Evolutionary conservation across 2,113 vertebrate species (phyloP).

Genomic region (Pachycephala philippinensis): DNA sequence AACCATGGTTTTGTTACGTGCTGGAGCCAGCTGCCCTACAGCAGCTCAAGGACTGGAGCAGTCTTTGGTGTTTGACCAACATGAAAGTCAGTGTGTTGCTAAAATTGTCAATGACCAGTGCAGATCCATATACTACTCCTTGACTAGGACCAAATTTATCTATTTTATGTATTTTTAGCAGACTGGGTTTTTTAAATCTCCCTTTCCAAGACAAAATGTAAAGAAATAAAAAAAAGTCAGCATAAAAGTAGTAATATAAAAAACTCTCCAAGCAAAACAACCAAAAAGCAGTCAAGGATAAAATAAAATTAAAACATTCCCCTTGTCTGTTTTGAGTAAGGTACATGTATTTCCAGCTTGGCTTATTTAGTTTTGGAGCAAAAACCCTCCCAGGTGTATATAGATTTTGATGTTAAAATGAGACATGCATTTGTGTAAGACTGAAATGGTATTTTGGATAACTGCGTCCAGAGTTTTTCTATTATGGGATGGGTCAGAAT

Average conservation of each 20-base stretch:
- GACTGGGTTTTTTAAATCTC: neutral
- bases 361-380: neutral
- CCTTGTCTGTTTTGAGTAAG: neutral
- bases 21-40: conserved; percentile 31
- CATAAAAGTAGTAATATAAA: neutral
- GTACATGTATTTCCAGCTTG: neutral
- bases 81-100: neutral
- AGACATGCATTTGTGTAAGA: neutral
- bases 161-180: neutral
- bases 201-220: neutral
- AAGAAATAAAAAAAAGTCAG: neutral
- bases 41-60: conserved; percentile 21
- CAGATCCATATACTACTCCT: neutral
- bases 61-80: neutral
- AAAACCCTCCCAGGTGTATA: neutral
- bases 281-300: neutral
- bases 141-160: neutral
- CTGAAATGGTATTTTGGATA: neutral
- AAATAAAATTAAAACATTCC: neutral
- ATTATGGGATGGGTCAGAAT: neutral
- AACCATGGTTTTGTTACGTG: neutral
- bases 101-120: neutral
- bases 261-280: neutral
- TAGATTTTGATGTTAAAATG: neutral
- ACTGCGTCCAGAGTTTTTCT: neutral